Base-by-base conservation (phyloP, 1,140 invertebrate genomes). In the Tetragonula clypearis region DNA sequence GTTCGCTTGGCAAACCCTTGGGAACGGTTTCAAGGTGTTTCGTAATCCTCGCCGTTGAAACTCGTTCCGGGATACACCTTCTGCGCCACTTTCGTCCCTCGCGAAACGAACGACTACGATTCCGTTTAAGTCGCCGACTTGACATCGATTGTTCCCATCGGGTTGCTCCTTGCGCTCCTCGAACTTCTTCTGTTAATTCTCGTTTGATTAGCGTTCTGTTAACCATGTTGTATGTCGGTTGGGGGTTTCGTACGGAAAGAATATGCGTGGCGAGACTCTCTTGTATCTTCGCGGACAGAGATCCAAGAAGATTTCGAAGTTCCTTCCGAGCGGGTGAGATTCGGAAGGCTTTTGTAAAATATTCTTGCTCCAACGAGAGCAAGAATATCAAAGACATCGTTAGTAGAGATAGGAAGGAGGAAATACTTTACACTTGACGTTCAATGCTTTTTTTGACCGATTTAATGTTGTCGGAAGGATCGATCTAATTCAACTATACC, bases 11-110 rank as follows among this genome's bases (percentile, higher is more conserved):
- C 68, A n/a, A 71, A 87, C 69, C 88, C 88, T 86, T 90, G 65
- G 88, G 92, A 89, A 92, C 87, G 87, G 77, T 88, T 90, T 87
- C 81, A 90, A 94, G 93, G 90, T 93, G 92, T 93, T 92, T 92
- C 92, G 92, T 88, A 69, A 77, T 78, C 75, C 75, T 90, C 85
- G 74, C 79, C 35, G 79, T 21, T 30, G 82, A 90, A 87, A 89
- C 80, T 89, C 75, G 58, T 80, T 89, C 66, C 81, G 65, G 73
- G 62, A 49, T 79, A 79, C 58, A 83, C 62, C 82, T 78, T 76
- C 21, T 23, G 35, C 55, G 68, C 77, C 84, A 69, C 56, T 86
- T 60, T 77, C 79, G 60, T 74, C 88, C 87, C 30, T 80, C 56
- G 53, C 53, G 35, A 11, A 49, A 60, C 55, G 30, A 88, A 49